Evolutionary conservation across 2,113 vertebrate genomes (phyloP).

Genomic region (Alaudala cheleensis): DNA sequence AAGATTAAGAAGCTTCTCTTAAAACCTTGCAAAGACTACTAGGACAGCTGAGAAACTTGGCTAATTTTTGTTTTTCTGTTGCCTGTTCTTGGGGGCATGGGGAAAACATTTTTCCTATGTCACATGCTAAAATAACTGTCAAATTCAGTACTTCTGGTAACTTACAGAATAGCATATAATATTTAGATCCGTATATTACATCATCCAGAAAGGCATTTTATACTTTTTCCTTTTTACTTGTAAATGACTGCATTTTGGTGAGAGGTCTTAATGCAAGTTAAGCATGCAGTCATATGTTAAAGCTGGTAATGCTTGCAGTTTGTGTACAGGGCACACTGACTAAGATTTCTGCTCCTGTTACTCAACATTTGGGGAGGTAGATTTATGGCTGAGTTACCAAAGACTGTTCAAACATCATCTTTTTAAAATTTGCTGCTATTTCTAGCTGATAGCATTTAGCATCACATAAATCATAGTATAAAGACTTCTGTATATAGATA

Average conservation of each 20-base stretch:
- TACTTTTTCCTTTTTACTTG: not conserved
- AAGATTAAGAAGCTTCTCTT: not conserved
- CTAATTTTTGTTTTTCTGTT: not conserved
- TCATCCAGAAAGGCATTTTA: not conserved
- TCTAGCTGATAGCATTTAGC: not conserved
- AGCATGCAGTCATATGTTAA: not conserved
- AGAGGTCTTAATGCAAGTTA: not conserved
- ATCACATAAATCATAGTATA: not conserved
- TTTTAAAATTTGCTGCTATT: accelerated
- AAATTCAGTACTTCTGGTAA: not conserved
- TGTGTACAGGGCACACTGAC: not conserved
- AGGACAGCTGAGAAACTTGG: not conserved
- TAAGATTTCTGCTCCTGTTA: not conserved
- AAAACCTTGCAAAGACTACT: not conserved
- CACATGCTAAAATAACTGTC: not conserved
- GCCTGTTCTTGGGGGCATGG: not conserved
- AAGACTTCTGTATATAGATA: not conserved
- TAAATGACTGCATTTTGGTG: not conserved
- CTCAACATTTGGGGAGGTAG: not conserved
- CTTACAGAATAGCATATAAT: not conserved
- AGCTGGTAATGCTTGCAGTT: not conserved
- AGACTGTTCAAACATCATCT: not conserved
- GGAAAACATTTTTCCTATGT: not conserved
- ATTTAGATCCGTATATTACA: not conserved
- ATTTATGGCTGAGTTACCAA: not conserved